Percentiles rank a stretch among this genome's conserved stretches.
phyloP scores from a whole-genome alignment of 2,797 vertebrate species.

The Chelon auratus region DNA sequence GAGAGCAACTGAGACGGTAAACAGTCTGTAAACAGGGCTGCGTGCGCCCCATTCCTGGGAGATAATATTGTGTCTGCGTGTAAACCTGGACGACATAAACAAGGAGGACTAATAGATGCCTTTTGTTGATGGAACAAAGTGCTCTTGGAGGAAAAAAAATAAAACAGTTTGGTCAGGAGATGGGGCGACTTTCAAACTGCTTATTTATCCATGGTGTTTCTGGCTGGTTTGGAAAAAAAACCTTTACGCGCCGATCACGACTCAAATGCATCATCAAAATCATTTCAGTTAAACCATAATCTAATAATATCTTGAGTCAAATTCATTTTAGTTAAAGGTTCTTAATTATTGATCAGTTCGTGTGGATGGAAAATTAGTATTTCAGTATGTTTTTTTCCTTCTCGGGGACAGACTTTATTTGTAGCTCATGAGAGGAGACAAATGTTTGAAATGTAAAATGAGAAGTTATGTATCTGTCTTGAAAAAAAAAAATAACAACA shows the following conservation, averaged over 20 bases:
- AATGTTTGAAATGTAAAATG: constrained; percentile 1
- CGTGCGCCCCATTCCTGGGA: background rate
- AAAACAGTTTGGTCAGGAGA: too few species aligned
- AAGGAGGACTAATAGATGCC: background rate
- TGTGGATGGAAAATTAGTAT: background rate
- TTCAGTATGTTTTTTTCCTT: background rate
- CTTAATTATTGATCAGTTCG: background rate
- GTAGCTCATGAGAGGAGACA: background rate
- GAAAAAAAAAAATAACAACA: background rate
- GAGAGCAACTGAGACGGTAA: constrained; percentile 67
- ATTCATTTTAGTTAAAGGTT: background rate
- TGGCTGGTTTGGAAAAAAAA: background rate
- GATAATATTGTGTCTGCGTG: background rate
- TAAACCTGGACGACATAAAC: background rate
- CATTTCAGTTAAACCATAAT: background rate
- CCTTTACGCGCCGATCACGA: background rate
- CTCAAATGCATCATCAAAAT: background rate
- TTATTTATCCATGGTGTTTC: background rate
- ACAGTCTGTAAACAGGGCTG: background rate
- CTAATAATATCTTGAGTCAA: background rate
- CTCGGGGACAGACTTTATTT: background rate
- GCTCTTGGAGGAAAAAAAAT: too few species aligned
- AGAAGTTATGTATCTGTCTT: background rate
- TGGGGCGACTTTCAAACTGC: too few species aligned
- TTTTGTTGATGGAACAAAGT: background rate